Evolutionary conservation across 2,888 invertebrate species (phyloP).

Genomic region (Chymomyza caudatula): DNA sequence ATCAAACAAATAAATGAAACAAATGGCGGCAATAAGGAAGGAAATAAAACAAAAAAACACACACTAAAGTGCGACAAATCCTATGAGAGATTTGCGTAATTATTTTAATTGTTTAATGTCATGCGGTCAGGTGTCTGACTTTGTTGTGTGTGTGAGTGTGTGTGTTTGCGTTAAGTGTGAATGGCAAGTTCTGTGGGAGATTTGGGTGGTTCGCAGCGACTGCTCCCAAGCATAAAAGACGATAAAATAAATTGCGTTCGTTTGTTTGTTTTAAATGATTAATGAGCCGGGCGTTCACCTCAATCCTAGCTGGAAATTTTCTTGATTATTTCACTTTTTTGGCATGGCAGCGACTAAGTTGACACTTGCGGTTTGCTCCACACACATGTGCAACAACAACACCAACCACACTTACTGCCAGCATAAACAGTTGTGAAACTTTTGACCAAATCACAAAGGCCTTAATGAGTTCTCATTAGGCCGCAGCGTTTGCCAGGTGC

Average conservation of each 20-base stretch:
- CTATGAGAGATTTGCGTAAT: conserved; percentile 67
- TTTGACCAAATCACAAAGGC: conserved; percentile 19
- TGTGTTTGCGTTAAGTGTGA: conserved; percentile 2
- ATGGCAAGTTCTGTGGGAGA: conserved; percentile 13
- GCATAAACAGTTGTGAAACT: conserved; percentile 55
- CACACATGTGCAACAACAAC: conserved; percentile 21
- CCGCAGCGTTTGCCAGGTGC: not conserved
- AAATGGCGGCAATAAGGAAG: conserved; percentile 1
- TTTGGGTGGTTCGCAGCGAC: not conserved
- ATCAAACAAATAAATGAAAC: conserved; percentile 32
- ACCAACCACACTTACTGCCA: conserved; percentile 26
- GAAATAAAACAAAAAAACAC: conserved; percentile 1
- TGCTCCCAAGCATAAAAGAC: conserved; percentile 25
- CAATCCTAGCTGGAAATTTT: not conserved
- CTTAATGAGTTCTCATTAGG: conserved; percentile 56
- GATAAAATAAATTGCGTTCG: conserved; percentile 55
- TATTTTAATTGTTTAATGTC: conserved; percentile 73
- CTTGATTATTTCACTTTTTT: conserved; percentile 1
- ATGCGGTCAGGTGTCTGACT: conserved; percentile 55
- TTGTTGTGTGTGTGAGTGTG: conserved; percentile 3
- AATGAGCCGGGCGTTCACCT: conserved; percentile 39
- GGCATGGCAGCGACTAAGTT: conserved; percentile 29
- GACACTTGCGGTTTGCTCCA: conserved; percentile 43
- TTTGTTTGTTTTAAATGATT: conserved; percentile 59
- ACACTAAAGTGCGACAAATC: conserved; percentile 55